phyloP scores from a whole-genome alignment of 2,797 vertebrate genomes.

The Sebastes variabilis region DNA sequence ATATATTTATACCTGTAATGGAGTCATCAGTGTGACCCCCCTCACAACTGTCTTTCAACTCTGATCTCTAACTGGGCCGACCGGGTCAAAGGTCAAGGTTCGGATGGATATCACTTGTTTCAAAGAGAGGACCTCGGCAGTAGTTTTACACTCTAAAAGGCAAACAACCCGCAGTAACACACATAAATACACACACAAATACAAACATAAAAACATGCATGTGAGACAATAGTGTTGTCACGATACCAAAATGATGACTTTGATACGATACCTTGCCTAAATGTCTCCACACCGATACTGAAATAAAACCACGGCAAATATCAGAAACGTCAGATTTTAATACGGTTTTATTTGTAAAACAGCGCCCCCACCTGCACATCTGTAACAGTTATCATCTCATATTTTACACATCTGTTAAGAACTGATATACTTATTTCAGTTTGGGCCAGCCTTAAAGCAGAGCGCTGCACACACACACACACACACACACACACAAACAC shows the following conservation, averaged over 20 bases:
- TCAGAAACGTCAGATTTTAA: too few relatives aligned
- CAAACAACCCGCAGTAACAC: neutral
- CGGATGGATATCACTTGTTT: neutral
- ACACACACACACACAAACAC: accelerated
- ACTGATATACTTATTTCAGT: accelerated
- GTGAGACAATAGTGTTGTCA: neutral
- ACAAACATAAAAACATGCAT: neutral
- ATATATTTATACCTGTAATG: neutral
- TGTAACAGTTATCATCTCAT: too few relatives aligned
- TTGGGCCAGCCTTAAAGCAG: too few relatives aligned
- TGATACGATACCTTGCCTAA: too few relatives aligned
- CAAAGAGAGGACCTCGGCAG: neutral
- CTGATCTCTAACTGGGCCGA: neutral
- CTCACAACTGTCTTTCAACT: constrained; percentile 1
- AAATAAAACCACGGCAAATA: too few relatives aligned
- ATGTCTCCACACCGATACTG: too few relatives aligned
- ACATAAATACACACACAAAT: neutral
- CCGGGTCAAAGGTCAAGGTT: constrained; percentile 26
- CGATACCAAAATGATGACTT: too few relatives aligned
- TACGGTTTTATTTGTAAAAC: too few relatives aligned
- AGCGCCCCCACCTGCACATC: too few relatives aligned
- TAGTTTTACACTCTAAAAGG: neutral
- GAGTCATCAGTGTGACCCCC: neutral
- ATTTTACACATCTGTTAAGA: too few relatives aligned
- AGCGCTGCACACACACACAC: too few relatives aligned